A percentile compares a stretch with the other conserved stretches of the same genome.
phyloP scores from a whole-genome alignment of 2,888 invertebrate genomes.

The Yponomeuta sedellus region DNA sequence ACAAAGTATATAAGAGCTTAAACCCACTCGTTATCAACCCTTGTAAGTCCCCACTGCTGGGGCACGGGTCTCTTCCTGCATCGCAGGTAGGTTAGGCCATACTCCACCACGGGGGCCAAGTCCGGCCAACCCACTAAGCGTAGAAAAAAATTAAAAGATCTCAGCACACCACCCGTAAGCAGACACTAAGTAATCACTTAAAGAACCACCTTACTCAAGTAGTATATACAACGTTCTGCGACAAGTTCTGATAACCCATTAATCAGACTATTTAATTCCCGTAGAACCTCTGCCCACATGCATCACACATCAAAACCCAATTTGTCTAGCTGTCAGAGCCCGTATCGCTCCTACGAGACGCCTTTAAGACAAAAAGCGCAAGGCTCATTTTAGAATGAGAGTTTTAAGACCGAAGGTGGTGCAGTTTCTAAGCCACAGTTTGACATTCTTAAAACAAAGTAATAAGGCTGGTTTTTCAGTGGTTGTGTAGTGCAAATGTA shows the following conservation, averaged over 20 bases:
- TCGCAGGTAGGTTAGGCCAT: too few relatives aligned
- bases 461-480: neutral
- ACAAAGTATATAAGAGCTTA: neutral
- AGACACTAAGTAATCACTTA: neutral
- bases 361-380: neutral
- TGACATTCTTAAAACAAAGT: neutral
- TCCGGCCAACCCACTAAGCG: too few relatives aligned
- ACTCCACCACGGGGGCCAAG: too few relatives aligned
- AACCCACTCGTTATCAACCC: too few relatives aligned
- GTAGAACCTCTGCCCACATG: conserved; percentile 7
- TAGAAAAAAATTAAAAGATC: neutral
- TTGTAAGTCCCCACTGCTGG: too few relatives aligned
- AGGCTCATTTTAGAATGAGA: neutral
- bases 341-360: neutral
- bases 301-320: conserved; percentile 10
- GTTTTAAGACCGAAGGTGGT: neutral
- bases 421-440: neutral
- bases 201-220: neutral
- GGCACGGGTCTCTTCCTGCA: too few relatives aligned
- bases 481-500: conserved; percentile 27
- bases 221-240: neutral
- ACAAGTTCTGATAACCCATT: conserved; percentile 10
- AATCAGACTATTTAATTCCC: conserved; percentile 16
- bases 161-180: neutral
- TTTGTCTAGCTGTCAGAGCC: conserved; percentile 14